These are phyloP conservation scores for crab-eating macaque (Macaca fascicularis) DNA, from an alignment of 2,113 vertebrate species.

Conservation along the genomic window DNA sequence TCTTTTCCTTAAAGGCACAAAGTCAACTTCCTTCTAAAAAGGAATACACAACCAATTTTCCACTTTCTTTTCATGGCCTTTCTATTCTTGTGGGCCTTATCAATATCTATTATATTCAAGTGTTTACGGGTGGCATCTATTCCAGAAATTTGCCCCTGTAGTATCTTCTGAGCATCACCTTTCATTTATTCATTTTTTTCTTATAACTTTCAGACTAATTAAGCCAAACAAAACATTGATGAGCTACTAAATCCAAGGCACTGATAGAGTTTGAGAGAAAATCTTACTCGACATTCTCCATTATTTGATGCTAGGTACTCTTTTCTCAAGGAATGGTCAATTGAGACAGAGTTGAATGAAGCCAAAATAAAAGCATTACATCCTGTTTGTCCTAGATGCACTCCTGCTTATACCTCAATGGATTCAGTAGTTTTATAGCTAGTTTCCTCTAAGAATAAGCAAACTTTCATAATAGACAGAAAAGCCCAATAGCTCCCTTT, in stretches of 20 bases:
- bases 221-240: not conserved
- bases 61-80: not conserved
- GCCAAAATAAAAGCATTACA: not conserved
- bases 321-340: not conserved
- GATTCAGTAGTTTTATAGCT: not conserved
- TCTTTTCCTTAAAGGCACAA: slow-evolving; percentile 15
- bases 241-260: not conserved
- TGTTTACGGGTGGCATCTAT: not conserved
- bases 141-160: not conserved
- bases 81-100: not conserved
- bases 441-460: not conserved
- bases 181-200: not conserved
- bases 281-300: not conserved
- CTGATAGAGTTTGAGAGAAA: not conserved
- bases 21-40: slow-evolving; percentile 20
- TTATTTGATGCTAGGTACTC: not conserved
- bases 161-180: not conserved
- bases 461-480: not conserved
- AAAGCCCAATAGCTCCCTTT: not conserved
- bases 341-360: not conserved
- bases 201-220: slow-evolving; percentile 22
- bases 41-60: not conserved
- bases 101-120: not conserved
- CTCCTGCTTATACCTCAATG: not conserved
- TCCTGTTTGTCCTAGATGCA: not conserved